Base-by-base conservation (phyloP, 1,140 invertebrate genomes). In the Cyrtorhinus lividipennis region DNA sequence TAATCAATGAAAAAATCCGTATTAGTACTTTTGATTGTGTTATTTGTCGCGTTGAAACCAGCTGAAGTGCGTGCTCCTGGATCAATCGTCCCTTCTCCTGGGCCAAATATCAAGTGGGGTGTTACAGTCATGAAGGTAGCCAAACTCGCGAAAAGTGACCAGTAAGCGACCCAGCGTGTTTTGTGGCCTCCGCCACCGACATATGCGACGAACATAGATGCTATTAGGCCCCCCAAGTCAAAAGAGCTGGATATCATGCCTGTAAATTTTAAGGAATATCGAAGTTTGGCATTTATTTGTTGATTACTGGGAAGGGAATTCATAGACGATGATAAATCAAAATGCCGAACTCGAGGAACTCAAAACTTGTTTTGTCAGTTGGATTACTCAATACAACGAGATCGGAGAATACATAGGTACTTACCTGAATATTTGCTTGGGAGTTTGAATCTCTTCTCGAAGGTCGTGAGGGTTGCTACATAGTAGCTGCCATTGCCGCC, bases 401-500 rank as follows among this genome's bases (percentile, higher is more conserved):
- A 38, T 38, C 30, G 15, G 30, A 38, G 30, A n/a, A n/a, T n/a
- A n/a, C n/a, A n/a, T n/a, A n/a, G n/a, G n/a, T n/a, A 24, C 72
- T 74, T 70, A 81, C 83, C 86, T 59, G 83, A 83, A 24, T 82
- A 83, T 71, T 81, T 80, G 2, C 83, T 86, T 1, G 83, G 82
- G 67, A 88, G 86, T 68, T 85, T 86, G 69, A 86, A 89, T 64
- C 85, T 76, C 68, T 88, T 87, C 70, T 88, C 86, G 25, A 88
- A 75, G 1, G 86, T 88, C 26, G 85, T 85, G 45, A 88, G 81
- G 8, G 83, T 85, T 13, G 83, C 83, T 67, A 84, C 83, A 63
- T 84, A 83, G 69, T 87, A 88, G 1, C 83, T 80, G 68, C 82
- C 86, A 65, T 83, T 81, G 65, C 85, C 83, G 23, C 81, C 81